These are phyloP conservation scores for Grapholita molesta DNA, from an alignment of 1,140 invertebrate species.

Conservation along the genomic window DNA sequence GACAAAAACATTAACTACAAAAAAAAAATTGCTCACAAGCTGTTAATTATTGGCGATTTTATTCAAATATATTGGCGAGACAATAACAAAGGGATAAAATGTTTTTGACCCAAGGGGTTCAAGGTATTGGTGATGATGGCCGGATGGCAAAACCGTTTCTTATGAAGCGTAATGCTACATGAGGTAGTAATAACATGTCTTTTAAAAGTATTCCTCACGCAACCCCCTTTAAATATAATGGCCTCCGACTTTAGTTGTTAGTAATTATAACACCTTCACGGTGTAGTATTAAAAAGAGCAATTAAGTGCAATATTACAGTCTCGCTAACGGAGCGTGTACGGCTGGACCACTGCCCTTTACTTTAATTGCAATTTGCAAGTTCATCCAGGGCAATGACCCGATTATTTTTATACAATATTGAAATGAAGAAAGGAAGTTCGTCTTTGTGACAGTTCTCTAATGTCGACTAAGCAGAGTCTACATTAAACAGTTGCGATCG, in stretches of 20 bases:
- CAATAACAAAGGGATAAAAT: too few relatives aligned
- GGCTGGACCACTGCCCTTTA: neutral
- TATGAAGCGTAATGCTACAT: neutral
- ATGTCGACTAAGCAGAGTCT: too few relatives aligned
- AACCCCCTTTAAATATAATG: neutral
- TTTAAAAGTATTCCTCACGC: neutral
- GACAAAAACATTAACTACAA: too few relatives aligned
- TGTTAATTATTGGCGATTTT: too few relatives aligned
- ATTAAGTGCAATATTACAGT: neutral
- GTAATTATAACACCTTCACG: slow-evolving; percentile 5
- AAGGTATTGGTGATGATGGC: too few relatives aligned
- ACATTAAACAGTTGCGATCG: too few relatives aligned
- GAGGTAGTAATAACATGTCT: neutral
- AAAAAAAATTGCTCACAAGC: too few relatives aligned
- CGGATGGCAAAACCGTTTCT: too few relatives aligned
- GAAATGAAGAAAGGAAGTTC: neutral
- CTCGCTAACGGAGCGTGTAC: neutral
- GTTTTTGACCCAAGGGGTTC: too few relatives aligned
- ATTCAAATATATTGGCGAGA: too few relatives aligned
- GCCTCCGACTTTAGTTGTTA: neutral
- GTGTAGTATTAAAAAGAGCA: neutral
- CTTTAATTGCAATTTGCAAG: slow-evolving; percentile 11
- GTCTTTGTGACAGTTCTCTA: too few relatives aligned
- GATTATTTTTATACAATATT: neutral
- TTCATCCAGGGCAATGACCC: neutral